Percentiles rank a stretch among this genome's conserved stretches.
phyloP scores from a whole-genome alignment of 2,113 vertebrate species.

The Bubalus kerabau region DNA sequence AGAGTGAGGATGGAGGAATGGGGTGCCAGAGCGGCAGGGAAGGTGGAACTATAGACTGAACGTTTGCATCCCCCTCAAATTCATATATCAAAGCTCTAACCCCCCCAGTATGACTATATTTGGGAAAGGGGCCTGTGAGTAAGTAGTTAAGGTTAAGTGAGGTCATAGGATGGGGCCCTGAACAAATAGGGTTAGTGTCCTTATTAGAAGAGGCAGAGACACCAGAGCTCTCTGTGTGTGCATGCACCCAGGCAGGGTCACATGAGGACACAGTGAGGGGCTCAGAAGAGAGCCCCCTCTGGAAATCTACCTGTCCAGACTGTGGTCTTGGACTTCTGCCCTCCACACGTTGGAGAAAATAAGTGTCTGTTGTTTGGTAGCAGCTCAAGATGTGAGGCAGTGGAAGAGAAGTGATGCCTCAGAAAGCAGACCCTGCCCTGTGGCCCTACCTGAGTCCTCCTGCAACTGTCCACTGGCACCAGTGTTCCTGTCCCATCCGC shows the following conservation, averaged over 20 bases:
- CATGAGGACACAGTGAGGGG: fast-evolving
- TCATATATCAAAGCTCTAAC: fast-evolving
- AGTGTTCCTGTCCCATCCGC: fast-evolving
- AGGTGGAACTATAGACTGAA: neutral
- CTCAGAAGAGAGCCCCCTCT: fast-evolving
- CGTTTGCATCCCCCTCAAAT: no score
- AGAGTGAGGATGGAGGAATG: fast-evolving
- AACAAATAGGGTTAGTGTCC: neutral
- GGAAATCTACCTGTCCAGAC: fast-evolving
- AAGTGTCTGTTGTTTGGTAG: neutral
- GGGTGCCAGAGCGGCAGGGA: fast-evolving
- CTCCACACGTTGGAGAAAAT: neutral
- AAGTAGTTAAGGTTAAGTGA: neutral
- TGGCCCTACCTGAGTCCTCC: no score
- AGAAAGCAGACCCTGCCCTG: fast-evolving
- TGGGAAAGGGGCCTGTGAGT: neutral
- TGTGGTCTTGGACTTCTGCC: neutral
- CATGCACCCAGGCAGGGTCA: neutral
- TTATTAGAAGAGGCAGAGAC: neutral
- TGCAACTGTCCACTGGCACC: fast-evolving
- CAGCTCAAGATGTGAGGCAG: fast-evolving
- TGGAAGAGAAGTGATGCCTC: fast-evolving
- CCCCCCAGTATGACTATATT: neutral
- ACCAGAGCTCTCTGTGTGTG: fast-evolving
- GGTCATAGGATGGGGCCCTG: neutral